These are phyloP conservation scores for Rhinichthys klamathensis DNA, from an alignment of 2,113 vertebrate species.

Conservation along the genomic window DNA sequence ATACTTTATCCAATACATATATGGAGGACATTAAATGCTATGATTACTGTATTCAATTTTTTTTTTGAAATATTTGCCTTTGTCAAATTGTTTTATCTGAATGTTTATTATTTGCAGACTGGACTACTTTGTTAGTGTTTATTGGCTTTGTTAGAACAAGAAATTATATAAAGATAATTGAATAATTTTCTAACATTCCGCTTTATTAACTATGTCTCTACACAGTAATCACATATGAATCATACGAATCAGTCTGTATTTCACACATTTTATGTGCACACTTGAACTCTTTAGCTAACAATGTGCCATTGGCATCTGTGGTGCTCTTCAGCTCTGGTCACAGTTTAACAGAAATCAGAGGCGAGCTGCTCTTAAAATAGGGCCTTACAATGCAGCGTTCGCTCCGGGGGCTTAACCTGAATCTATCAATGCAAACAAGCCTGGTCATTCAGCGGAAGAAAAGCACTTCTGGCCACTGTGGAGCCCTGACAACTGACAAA, in stretches of 20 bases:
- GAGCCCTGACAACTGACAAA: background rate
- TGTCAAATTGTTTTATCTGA: background rate
- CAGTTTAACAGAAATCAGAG: slow-evolving; percentile 29
- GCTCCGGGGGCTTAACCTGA: slow-evolving; percentile 61
- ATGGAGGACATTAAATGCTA: background rate
- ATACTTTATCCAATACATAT: too few relatives aligned
- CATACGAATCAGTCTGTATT: background rate
- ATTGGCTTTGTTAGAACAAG: background rate
- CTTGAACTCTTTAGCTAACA: background rate
- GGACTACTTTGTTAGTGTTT: background rate
- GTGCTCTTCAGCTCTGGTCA: background rate
- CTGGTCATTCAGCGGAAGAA: slow-evolving; percentile 43
- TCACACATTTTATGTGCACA: background rate
- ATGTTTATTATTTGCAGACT: background rate
- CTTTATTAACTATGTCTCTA: background rate
- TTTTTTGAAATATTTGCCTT: too few relatives aligned
- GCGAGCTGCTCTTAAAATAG: slow-evolving; percentile 45
- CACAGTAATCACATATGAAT: background rate
- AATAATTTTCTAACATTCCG: background rate
- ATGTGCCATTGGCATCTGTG: slow-evolving; percentile 5
- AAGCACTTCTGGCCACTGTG: slow-evolving; percentile 32
- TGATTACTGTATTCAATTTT: too few relatives aligned
- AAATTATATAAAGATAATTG: background rate
- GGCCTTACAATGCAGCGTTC: slow-evolving; percentile 28
- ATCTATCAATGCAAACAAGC: slow-evolving; percentile 57